A percentile compares a stretch with the other conserved stretches of the same genome.
These are phyloP conservation scores for Pantherophis guttatus DNA, from an alignment of 2,113 vertebrate genomes.

Conservation along the genomic window DNA sequence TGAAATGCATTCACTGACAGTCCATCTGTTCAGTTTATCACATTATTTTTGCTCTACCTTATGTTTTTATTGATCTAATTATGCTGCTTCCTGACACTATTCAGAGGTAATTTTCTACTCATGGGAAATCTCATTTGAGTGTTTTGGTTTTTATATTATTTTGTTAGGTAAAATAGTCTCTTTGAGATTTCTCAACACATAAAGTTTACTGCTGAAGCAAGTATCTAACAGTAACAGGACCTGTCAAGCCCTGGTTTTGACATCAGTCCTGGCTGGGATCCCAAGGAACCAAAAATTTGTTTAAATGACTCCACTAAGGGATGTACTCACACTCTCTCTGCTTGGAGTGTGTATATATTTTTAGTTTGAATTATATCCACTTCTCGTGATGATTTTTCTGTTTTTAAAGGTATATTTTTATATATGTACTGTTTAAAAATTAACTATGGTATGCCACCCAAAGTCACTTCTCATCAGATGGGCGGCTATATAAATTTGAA, in stretches of 20 bases:
- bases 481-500: not conserved
- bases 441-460: not conserved
- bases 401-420: not conserved
- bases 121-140: conserved; percentile 13
- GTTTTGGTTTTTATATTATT: conserved; percentile 5
- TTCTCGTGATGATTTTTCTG: not conserved
- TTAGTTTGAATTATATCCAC: not conserved
- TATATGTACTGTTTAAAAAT: not conserved
- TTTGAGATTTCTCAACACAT: not conserved
- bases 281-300: not conserved
- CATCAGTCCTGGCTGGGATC: not conserved
- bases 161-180: not conserved
- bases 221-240: not conserved
- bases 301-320: not conserved
- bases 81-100: not conserved
- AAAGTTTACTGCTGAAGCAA: not conserved
- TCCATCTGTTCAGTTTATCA: not conserved
- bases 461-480: not conserved
- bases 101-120: not conserved
- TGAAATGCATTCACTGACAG: not conserved
- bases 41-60: not conserved
- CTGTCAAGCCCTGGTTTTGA: not conserved
- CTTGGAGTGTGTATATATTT: not conserved
- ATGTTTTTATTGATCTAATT: conserved; percentile 9
- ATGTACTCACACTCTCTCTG: not conserved